Percentiles rank a stretch among this genome's conserved stretches.
phyloP scores from a whole-genome alignment of 2,888 invertebrate genomes.

The Neelides folsomi region DNA sequence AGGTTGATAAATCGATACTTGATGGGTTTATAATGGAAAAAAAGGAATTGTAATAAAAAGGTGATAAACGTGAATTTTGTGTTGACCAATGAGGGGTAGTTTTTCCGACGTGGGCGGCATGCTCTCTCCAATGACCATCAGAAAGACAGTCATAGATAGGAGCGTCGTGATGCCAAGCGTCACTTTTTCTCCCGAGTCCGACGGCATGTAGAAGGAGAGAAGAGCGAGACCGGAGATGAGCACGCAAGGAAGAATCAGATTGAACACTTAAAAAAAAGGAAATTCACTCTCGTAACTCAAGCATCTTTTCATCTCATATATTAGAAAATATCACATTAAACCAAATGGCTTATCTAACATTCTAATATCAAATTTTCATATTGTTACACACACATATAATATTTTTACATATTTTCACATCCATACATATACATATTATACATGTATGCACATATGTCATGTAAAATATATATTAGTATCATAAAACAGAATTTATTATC shows the following conservation, averaged over 20 bases:
- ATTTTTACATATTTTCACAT: no score
- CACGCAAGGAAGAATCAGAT: slow-evolving; percentile 43
- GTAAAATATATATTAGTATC: no score
- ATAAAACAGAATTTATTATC: no score
- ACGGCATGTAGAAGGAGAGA: slow-evolving; percentile 46
- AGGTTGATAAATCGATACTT: slow-evolving; percentile 2
- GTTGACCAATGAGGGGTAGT: slow-evolving; percentile 44
- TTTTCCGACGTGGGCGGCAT: slow-evolving; percentile 47
- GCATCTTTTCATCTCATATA: background rate
- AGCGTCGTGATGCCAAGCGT: slow-evolving; percentile 44
- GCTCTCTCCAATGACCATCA: slow-evolving; percentile 45
- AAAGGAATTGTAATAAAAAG: background rate
- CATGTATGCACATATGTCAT: no score
- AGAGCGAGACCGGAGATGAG: slow-evolving; percentile 45
- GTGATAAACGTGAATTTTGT: no score
- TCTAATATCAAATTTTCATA: no score
- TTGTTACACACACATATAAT: no score
- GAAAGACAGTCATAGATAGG: slow-evolving; percentile 45
- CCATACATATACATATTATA: no score
- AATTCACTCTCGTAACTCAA: background rate
- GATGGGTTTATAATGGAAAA: background rate
- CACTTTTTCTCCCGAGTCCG: slow-evolving; percentile 43
- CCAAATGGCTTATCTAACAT: no score
- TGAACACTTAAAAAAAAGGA: slow-evolving; percentile 31
- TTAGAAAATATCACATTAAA: no score